Evolutionary conservation across 1,140 invertebrate species (phyloP).

Genomic region (Ruditapes philippinarum): DNA sequence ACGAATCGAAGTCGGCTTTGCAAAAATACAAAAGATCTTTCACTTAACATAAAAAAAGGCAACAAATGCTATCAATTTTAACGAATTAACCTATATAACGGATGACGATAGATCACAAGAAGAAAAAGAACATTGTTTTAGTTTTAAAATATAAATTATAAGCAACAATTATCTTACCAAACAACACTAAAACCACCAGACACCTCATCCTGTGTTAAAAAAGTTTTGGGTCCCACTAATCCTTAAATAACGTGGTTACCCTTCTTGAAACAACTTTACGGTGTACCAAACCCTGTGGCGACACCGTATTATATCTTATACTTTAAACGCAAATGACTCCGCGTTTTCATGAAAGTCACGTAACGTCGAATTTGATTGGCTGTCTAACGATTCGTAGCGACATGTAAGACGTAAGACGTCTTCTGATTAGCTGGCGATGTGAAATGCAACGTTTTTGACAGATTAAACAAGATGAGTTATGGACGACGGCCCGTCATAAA

Average conservation of each 20-base stretch:
- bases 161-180: too few species aligned
- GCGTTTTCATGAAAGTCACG: background rate
- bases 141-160: too few species aligned
- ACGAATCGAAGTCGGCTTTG: too few species aligned
- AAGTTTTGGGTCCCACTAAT: background rate
- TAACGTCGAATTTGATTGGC: background rate
- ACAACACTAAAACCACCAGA: background rate
- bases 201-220: background rate
- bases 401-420: background rate
- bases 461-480: background rate
- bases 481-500: background rate
- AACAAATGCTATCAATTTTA: too few species aligned
- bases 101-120: too few species aligned
- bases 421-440: constrained; percentile 7
- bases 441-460: background rate
- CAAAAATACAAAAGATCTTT: too few species aligned
- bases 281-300: background rate
- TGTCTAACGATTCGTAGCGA: background rate
- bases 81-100: too few species aligned
- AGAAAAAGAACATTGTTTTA: too few species aligned
- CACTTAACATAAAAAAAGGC: too few species aligned
- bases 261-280: background rate
- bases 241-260: background rate
- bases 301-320: constrained; percentile 3
- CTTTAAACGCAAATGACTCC: background rate